Evolutionary conservation across 2,888 invertebrate genomes (phyloP), one percentile per base, ranked within the genome.

Genomic region (Branchellion lobata): DNA sequence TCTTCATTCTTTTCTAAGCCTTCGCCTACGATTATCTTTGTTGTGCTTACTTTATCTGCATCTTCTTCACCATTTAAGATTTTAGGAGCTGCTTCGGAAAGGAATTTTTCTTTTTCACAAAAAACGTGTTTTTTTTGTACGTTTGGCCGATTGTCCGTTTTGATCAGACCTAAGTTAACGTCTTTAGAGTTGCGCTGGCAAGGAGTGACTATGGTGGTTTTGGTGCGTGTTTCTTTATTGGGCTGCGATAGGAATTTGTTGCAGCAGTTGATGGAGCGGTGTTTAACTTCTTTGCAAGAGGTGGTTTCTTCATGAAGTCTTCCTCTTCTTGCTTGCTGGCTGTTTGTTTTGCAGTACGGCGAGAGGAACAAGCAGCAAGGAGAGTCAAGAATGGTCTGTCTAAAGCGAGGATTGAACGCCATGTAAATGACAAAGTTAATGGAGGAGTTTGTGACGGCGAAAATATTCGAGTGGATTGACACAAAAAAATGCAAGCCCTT

Each of bases 361-460:
- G 65, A 76, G 36, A 80, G 1, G 36, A 24, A 51, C 36, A 29
- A 34, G 36, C 53, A 71, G 33, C 75, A 51, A 21, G 82, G 77
- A 11, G 72, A 76, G 36, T 81, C 79, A 14, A 68, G 51, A 31
- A 83, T 68, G 18, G 81, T 81, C 33, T 82, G 82, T 36, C 81
- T 75, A 79, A 83, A 83, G 27, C 83, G 75, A 29, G 81, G 81
- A 80, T 83, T 83, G 80, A 83, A 83, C 33, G 81, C 57, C 77
- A 82, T 79, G 74, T 83, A 83, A 40, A 83, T 83, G 80, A 82
- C 27, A 81, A 83, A 83, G 78, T 83, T 83, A 29, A 83, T 81
- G 24, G 82, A 65, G 0, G 82, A 82, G 76, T 83, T 83, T 11
- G 81, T 53, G 61, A 83, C 81, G n/a, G 82, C 83, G 65, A 83